A percentile compares a stretch with the other conserved stretches of the same genome.
These are phyloP conservation scores for Callipepla squamata DNA, from an alignment of 2,113 vertebrate genomes.

Conservation along the genomic window DNA sequence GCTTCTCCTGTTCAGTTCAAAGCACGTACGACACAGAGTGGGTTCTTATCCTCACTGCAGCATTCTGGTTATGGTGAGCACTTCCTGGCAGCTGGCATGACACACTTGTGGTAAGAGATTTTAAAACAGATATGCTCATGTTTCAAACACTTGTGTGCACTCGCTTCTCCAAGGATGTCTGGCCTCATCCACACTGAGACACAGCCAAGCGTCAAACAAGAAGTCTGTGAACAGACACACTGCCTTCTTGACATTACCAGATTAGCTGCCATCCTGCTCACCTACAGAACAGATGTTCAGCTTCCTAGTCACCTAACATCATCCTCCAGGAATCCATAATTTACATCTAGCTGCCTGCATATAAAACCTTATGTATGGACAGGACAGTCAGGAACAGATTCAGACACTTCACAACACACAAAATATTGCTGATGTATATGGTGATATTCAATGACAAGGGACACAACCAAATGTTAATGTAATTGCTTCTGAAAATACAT, in stretches of 20 bases:
- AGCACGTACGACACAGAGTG: neutral
- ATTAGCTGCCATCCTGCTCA: constrained; percentile 61
- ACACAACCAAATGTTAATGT: neutral
- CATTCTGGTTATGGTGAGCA: constrained; percentile 31
- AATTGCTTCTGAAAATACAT: neutral
- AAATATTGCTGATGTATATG: neutral
- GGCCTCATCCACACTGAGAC: constrained; percentile 20
- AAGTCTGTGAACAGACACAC: constrained; percentile 35
- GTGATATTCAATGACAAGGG: neutral
- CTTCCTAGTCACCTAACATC: constrained; percentile 60
- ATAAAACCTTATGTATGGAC: neutral
- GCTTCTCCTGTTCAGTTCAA: neutral
- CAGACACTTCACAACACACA: neutral
- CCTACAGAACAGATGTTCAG: constrained; percentile 74
- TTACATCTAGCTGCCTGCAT: neutral
- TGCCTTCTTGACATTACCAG: constrained; percentile 39
- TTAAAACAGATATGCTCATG: neutral
- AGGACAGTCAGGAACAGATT: neutral
- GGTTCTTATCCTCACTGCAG: constrained; percentile 16
- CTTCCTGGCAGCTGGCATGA: constrained; percentile 54
- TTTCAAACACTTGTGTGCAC: constrained; percentile 23
- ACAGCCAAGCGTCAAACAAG: constrained; percentile 45
- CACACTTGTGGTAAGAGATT: constrained; percentile 31
- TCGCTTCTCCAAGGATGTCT: constrained; percentile 18
- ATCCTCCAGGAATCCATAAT: constrained; percentile 12